phyloP scores from a whole-genome alignment of 2,797 vertebrate genomes.

The Anableps anableps region DNA sequence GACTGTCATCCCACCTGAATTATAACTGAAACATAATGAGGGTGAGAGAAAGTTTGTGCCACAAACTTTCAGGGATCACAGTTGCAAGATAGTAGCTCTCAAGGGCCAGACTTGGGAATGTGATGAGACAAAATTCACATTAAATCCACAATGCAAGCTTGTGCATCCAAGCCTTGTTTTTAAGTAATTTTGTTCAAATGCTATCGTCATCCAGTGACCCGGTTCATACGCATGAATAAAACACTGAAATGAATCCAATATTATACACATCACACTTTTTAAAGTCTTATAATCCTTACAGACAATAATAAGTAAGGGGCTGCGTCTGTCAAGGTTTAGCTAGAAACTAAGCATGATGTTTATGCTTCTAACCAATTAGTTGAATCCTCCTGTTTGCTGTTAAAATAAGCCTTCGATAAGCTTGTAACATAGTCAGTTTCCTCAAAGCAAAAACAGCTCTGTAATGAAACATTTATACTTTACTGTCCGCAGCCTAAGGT shows the following conservation, averaged over 20 bases:
- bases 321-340: constrained; percentile 11
- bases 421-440: constrained; percentile 48
- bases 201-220: background rate
- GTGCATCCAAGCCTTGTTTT: background rate
- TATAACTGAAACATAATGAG: background rate
- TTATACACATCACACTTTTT: background rate
- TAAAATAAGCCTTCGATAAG: constrained; percentile 43
- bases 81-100: background rate
- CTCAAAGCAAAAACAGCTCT: constrained; percentile 25
- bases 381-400: constrained; percentile 40
- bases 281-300: background rate
- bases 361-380: constrained; percentile 26
- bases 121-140: background rate
- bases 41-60: background rate
- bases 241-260: background rate
- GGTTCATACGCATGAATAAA: background rate
- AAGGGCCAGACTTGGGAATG: background rate
- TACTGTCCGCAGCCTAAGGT: constrained; percentile 58
- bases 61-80: background rate
- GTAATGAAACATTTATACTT: constrained; percentile 52
- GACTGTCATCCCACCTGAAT: background rate
- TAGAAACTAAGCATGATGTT: constrained; percentile 22
- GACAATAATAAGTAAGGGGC: constrained; percentile 5
- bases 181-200: background rate
- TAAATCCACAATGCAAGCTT: background rate